Evolutionary conservation across 2,888 invertebrate genomes (phyloP).

Genomic region (Pherbina coryleti): DNA sequence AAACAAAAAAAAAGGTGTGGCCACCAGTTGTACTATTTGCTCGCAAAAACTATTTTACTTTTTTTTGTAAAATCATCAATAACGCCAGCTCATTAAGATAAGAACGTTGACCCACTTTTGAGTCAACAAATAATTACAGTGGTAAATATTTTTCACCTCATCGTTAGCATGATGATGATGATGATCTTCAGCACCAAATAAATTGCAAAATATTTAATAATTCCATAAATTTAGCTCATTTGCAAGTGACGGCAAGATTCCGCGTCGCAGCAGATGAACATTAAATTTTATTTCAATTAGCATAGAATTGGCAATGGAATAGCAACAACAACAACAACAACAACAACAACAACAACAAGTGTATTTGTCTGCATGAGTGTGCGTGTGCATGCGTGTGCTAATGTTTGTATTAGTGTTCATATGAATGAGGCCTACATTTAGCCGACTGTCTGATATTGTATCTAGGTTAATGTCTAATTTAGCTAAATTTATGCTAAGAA

Average conservation of each 20-base stretch:
- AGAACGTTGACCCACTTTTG: constrained; percentile 15
- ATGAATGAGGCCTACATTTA: constrained; percentile 9
- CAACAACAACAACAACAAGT: too few relatives aligned
- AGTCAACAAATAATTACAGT: constrained; percentile 1
- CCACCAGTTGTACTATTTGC: not conserved
- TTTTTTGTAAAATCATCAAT: not conserved
- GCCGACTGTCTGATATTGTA: constrained; percentile 5
- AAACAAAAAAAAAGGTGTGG: not conserved
- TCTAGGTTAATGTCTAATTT: constrained; percentile 37
- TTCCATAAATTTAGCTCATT: constrained; percentile 10
- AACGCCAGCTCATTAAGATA: not conserved
- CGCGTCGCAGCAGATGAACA: not conserved
- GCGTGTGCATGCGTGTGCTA: constrained; percentile 13
- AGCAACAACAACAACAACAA: not conserved
- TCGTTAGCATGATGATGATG: not conserved
- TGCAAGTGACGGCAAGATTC: not conserved
- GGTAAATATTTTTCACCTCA: constrained; percentile 16
- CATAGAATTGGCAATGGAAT: constrained; percentile 63
- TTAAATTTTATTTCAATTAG: constrained; percentile 55
- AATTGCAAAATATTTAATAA: not conserved
- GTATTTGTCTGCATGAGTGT: too few relatives aligned
- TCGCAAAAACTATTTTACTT: not conserved
- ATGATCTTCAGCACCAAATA: not conserved
- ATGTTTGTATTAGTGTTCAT: not conserved
- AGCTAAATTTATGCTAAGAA: not conserved